Conservation (phyloP, 2,113 vertebrate genomes). For the Piprites chloris region DNA sequence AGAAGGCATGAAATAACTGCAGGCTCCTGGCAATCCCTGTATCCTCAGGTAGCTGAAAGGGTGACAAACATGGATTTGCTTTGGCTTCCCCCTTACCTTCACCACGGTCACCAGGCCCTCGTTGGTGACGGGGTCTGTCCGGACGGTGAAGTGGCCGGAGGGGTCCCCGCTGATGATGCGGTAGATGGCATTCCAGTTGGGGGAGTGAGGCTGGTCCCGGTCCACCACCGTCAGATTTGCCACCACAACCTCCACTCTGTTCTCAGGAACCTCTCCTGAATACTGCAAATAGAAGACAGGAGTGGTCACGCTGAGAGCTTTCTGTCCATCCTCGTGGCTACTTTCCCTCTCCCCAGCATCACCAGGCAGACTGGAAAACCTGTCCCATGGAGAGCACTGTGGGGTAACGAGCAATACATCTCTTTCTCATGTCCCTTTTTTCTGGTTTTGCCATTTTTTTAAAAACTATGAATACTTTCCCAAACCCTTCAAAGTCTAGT, state of each 20-base stretch:
- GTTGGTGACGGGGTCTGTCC: slow-evolving; percentile 88
- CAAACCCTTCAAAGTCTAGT: neutral
- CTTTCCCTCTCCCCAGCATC: neutral
- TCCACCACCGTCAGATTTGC: slow-evolving; percentile 92
- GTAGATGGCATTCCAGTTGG: slow-evolving; percentile 95
- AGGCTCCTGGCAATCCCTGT: neutral
- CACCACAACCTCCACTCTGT: slow-evolving; percentile 85
- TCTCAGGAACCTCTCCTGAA: slow-evolving; percentile 89
- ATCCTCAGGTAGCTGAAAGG: neutral
- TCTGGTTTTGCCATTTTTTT: neutral
- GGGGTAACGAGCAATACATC: neutral
- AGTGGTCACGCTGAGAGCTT: neutral
- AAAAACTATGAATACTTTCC: neutral
- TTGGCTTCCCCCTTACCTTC: slow-evolving; percentile 77
- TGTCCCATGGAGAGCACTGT: neutral
- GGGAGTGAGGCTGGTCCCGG: slow-evolving; percentile 88
- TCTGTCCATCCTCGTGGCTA: neutral
- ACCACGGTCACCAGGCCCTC: slow-evolving; percentile 93
- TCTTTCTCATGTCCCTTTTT: neutral
- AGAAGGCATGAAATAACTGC: neutral
- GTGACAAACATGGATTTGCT: neutral
- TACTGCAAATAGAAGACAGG: slow-evolving; percentile 72
- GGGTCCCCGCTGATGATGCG: slow-evolving; percentile 92
- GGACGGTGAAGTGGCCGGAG: slow-evolving; percentile 85
- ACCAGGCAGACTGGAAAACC: neutral